Conservation (phyloP, 2,888 invertebrate genomes). For the Coronaproctus castanopsis region DNA sequence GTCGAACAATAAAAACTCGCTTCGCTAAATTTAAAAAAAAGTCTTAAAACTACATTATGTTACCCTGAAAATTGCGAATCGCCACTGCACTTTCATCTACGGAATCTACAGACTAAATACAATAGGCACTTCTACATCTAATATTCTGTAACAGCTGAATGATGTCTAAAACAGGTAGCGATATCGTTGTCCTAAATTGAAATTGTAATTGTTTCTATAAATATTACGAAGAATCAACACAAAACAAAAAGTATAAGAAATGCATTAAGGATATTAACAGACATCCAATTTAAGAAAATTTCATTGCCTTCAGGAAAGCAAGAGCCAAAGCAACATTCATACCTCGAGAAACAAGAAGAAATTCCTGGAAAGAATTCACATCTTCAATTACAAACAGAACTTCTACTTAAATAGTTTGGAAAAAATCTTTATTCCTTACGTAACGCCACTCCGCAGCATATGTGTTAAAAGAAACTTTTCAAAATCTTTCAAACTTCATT, state of each 20-base stretch:
- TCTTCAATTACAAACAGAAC: neutral
- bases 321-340: too few relatives aligned
- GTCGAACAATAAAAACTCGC: neutral
- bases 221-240: neutral
- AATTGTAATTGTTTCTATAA: neutral
- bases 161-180: neutral
- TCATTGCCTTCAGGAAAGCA: too few relatives aligned
- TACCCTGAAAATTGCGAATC: too few relatives aligned
- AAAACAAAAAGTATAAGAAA: neutral
- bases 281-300: neutral
- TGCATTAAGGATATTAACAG: neutral
- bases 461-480: too few relatives aligned
- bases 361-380: too few relatives aligned
- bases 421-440: neutral
- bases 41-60: neutral
- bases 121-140: neutral
- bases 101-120: neutral
- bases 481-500: too few relatives aligned
- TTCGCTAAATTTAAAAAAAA: neutral
- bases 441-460: too few relatives aligned
- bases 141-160: neutral
- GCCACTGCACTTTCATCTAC: neutral
- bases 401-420: neutral
- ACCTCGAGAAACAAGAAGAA: neutral
- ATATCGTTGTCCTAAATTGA: neutral